Percentiles rank a stretch among this genome's conserved stretches.
These are phyloP conservation scores for Hypercompe scribonia DNA, from an alignment of 2,888 invertebrate genomes.

Conservation along the genomic window DNA sequence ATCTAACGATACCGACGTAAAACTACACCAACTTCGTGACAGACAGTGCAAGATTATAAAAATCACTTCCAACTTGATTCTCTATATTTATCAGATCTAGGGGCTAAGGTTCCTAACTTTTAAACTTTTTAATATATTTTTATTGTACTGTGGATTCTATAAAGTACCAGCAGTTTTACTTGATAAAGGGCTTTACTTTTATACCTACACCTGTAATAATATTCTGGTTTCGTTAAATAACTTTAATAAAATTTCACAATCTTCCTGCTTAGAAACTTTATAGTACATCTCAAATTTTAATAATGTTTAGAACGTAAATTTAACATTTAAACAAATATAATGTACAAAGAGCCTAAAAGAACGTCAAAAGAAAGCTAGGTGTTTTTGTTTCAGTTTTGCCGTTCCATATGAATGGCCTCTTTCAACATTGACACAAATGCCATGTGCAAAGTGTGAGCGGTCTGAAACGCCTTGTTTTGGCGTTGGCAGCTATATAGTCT, in stretches of 20 bases:
- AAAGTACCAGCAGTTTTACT: constrained; percentile 8
- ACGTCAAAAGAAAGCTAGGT: background rate
- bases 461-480: background rate
- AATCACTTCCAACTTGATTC: background rate
- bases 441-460: background rate
- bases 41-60: too few species aligned
- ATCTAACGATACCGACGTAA: background rate
- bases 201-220: constrained; percentile 49
- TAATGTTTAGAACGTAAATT: constrained; percentile 13
- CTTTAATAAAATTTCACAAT: constrained; percentile 50
- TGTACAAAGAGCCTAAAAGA: background rate
- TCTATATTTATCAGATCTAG: background rate
- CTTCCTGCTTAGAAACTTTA: constrained; percentile 27
- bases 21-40: too few species aligned
- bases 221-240: constrained; percentile 50
- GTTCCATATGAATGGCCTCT: background rate
- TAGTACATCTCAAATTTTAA: constrained; percentile 34
- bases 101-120: background rate
- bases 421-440: background rate
- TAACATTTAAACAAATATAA: background rate
- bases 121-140: background rate
- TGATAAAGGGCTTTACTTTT: constrained; percentile 52
- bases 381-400: background rate
- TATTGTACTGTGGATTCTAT: background rate
- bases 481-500: background rate